Conservation (phyloP, 2,113 vertebrate species). For the Merops nubicus region DNA sequence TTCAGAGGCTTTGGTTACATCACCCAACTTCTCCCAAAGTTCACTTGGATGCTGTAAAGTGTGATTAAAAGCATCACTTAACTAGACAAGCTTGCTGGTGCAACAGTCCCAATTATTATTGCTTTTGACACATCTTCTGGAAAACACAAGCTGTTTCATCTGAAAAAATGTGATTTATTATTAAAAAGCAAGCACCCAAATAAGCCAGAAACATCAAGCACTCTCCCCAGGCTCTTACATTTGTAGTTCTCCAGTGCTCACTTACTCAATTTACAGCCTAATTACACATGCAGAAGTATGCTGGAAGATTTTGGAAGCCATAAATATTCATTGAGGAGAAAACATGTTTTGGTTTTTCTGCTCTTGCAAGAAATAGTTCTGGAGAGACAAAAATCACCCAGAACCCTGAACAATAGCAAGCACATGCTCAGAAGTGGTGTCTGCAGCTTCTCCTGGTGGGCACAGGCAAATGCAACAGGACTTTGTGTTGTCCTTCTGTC, state of each 20-base stretch:
- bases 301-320: not conserved
- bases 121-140: slow-evolving; percentile 1
- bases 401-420: not conserved
- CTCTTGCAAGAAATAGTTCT: not conserved
- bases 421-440: not conserved
- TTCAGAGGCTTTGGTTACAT: not conserved
- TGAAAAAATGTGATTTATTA: slow-evolving; percentile 54
- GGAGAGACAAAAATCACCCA: not conserved
- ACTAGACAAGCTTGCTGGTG: not conserved
- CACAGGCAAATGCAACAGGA: not conserved
- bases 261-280: slow-evolving; percentile 32
- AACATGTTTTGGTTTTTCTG: slow-evolving; percentile 3
- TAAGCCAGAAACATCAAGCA: slow-evolving; percentile 40
- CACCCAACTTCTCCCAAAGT: not conserved
- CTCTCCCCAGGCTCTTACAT: slow-evolving; percentile 6
- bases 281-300: slow-evolving; percentile 53
- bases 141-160: slow-evolving; percentile 54
- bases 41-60: not conserved
- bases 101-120: not conserved
- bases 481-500: not conserved
- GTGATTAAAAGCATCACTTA: slow-evolving; percentile 14
- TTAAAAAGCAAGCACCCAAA: slow-evolving; percentile 59
- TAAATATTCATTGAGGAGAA: slow-evolving; percentile 48
- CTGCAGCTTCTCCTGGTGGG: not conserved
- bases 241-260: not conserved